A percentile compares a stretch with the other conserved stretches of the same genome.
phyloP scores from a whole-genome alignment of 2,888 invertebrate species.

The Bombylius major region DNA sequence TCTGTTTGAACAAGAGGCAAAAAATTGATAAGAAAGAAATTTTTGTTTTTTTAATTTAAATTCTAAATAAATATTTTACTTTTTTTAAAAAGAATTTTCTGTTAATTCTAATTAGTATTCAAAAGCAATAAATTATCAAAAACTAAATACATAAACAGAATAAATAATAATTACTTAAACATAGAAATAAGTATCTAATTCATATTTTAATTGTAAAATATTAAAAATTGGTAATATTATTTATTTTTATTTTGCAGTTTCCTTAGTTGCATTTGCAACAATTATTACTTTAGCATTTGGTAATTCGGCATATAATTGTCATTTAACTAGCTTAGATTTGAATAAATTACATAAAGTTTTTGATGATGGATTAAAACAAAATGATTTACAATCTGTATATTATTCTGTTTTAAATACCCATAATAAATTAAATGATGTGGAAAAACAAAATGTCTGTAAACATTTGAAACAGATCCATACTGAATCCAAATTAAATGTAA shows the following conservation, averaged over 20 bases:
- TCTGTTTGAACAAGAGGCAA: too few relatives aligned
- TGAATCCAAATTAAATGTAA: constrained; percentile 40
- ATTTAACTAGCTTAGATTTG: constrained; percentile 28
- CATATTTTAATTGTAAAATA: neutral
- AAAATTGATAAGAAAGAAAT: too few relatives aligned
- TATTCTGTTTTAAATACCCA: constrained; percentile 61
- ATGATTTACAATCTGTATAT: constrained; percentile 54
- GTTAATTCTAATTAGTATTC: too few relatives aligned
- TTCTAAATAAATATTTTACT: too few relatives aligned
- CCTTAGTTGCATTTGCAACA: neutral
- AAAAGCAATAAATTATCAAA: too few relatives aligned
- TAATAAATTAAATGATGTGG: constrained; percentile 41
- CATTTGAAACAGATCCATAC: constrained; percentile 22
- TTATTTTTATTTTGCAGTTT: neutral
- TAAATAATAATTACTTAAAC: too few relatives aligned
- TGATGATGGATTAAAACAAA: constrained; percentile 39
- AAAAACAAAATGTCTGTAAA: constrained; percentile 42
- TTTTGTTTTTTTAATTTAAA: too few relatives aligned
- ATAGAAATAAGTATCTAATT: too few relatives aligned
- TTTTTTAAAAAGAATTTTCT: too few relatives aligned
- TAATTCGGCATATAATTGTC: constrained; percentile 25
- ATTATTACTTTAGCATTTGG: neutral
- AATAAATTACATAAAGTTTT: constrained; percentile 33
- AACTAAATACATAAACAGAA: too few relatives aligned
- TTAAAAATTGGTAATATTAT: neutral